Evolutionary conservation across 2,113 vertebrate genomes (phyloP), one percentile per base, ranked within the genome.

Genomic region (Chloebia gouldiae): DNA sequence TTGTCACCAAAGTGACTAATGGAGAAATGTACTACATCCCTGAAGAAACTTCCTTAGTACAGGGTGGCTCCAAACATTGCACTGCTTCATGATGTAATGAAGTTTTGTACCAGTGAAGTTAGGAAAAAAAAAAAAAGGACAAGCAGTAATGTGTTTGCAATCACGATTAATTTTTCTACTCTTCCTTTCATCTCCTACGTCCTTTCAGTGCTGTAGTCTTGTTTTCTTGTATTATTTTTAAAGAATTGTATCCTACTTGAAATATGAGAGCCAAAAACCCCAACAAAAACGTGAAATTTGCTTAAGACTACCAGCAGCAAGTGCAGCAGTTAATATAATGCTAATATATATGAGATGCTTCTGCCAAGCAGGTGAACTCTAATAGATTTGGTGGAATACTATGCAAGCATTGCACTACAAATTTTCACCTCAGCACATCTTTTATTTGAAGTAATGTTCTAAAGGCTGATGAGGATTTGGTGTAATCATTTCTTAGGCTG

Each of bases 241-340:
- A 90, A 51, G 22, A 56, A 65, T 80, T 77, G 7, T 45, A n/a
- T 72, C 23, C 39, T 80, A 13, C 11, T 27, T 56, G 33, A 71
- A 64, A 59, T 31, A 53, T 1, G 2, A 50, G 8, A 73, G 15
- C 10, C 8, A 68, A 66, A 42, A 53, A 20, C 0, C 0, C 10
- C 13, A 33, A 30, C 10, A 40, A 71, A 78, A 68, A 0, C 2
- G 6, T 39, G 35, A 76, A 54, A 56, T 80, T 77, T 89, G 27
- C 27, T 39, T n/a, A 56, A 42, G 64, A 64, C 12, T 9, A 8
- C 10, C 33, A 40, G 13, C 25, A 96, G 28, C 30, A 65, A 77
- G 18, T 3, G 4, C 14, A 72, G 25, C 22, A 60, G 40, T 77
- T 77, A 77, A 27, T 60, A 18, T 44, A 59, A 82, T 61, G 30